Base-by-base conservation (phyloP, 2,113 vertebrate species). In the Garra rufa region DNA sequence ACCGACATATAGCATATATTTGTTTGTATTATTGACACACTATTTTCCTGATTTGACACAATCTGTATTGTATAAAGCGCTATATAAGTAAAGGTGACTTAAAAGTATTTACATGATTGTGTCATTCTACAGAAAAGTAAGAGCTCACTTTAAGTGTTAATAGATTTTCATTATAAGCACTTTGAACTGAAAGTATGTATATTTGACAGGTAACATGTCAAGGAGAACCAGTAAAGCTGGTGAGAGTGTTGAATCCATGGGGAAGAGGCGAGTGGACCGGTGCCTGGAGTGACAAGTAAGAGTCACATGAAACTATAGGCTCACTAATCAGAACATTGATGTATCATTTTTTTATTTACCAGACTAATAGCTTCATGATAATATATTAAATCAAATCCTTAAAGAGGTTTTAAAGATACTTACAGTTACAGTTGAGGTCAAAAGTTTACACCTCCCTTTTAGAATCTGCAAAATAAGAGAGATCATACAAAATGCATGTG, bases 221-320 rank as follows among this genome's bases (percentile, higher is more conserved):
- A 93, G 52, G 88, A 41, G 87, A 88, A 70, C 88, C 91, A 6
- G 92, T 95, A 67, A 89, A 93, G 44, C 90, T 97, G 9, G 91
- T 96, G 38, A 94, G 94, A 85, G 86, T 97, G 70, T 92, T 92
- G 91, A 97, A 97, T 91, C 96, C 96, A 0, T 96, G 95, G 95
- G 95, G 96, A 0, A 88, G 89, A 48, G 92, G 87, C 82, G 96
- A 96, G 78, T 97, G 96, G 96, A 95, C 83, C 6, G 96, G 95
- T 89, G 94, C 92, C 76, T 97, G 96, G 96, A 96, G 96, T 87
- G 96, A 97, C 87, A 85, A 84, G 96, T 96, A 87, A 93, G 46
- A 41, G 0, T 57, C 9, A 57, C 0, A 55, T 55, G 2, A 57
- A 57, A 57, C 21, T n/a, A 4, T 4, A 57, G 52, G 6, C 11